phyloP scores from a whole-genome alignment of 2,113 vertebrate species.

The Muscicapa adusta region DNA sequence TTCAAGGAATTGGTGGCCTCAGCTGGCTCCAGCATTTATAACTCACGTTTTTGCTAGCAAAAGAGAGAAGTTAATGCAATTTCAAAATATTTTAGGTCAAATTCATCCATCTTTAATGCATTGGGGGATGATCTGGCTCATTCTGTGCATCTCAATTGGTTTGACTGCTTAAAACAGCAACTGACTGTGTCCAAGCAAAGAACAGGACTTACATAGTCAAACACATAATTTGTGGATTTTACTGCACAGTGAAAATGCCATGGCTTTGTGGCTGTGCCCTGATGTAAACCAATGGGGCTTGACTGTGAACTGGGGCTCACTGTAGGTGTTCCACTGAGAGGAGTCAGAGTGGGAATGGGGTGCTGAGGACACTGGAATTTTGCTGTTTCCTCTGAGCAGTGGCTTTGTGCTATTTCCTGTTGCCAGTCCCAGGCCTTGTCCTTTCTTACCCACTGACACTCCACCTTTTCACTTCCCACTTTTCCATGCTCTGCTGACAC shows the following conservation, averaged over 20 bases:
- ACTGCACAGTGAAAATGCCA: not conserved
- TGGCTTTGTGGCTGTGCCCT: not conserved
- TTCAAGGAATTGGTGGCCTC: not conserved
- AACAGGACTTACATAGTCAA: not conserved
- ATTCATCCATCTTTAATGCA: not conserved
- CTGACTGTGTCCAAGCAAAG: not conserved
- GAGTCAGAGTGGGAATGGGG: not conserved
- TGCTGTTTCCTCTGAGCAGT: not conserved
- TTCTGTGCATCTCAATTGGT: not conserved
- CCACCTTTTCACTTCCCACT: not conserved
- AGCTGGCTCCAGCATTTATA: not conserved
- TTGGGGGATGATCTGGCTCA: not conserved
- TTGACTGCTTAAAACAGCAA: not conserved
- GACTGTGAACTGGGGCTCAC: not conserved
- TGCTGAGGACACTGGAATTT: not conserved
- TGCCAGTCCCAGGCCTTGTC: not conserved
- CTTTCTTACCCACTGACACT: not conserved
- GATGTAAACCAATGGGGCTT: not conserved
- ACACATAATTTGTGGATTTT: not conserved
- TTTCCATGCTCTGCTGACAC: not conserved
- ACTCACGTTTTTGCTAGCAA: not conserved
- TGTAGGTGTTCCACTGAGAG: not conserved
- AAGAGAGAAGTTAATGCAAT: not conserved
- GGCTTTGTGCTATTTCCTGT: not conserved
- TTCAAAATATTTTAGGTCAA: slow-evolving; percentile 6